Percentiles rank a stretch among this genome's conserved stretches.
Evolutionary conservation across 2,113 vertebrate genomes (phyloP).

Genomic region (Enhydra lutris): DNA sequence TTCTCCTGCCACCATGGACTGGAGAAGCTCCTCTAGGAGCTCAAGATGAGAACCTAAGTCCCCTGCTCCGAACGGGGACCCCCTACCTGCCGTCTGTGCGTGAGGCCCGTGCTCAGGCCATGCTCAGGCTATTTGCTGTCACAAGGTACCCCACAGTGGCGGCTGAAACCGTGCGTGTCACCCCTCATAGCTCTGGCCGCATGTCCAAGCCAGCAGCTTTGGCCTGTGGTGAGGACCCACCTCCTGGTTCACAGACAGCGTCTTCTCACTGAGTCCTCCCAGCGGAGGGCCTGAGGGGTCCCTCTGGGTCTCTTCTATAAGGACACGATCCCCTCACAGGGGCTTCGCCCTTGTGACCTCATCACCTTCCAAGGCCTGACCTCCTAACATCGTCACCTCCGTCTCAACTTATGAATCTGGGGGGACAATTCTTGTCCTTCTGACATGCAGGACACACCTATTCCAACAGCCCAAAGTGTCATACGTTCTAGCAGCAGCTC

Average conservation of each 20-base stretch:
- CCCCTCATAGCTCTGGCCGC: background rate
- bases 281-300: fast-evolving
- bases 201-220: fast-evolving
- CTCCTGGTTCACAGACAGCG: background rate
- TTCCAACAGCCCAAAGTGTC: too few relatives aligned
- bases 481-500: fast-evolving
- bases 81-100: too few relatives aligned
- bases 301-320: background rate
- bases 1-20: fast-evolving
- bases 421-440: background rate
- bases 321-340: background rate
- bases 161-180: fast-evolving
- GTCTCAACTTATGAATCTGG: background rate
- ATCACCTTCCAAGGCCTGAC: background rate
- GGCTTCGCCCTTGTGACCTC: background rate
- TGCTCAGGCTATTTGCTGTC: too few relatives aligned
- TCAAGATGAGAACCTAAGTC: background rate
- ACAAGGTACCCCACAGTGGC: fast-evolving
- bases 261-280: background rate
- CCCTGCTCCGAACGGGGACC: too few relatives aligned
- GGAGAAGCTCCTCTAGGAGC: background rate
- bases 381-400: background rate
- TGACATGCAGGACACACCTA: background rate
- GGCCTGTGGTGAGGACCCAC: background rate
- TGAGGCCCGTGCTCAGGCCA: background rate